A percentile compares a stretch with the other conserved stretches of the same genome.
Conservation (phyloP, 2,888 invertebrate species). For the Eumerus sabulonum region DNA sequence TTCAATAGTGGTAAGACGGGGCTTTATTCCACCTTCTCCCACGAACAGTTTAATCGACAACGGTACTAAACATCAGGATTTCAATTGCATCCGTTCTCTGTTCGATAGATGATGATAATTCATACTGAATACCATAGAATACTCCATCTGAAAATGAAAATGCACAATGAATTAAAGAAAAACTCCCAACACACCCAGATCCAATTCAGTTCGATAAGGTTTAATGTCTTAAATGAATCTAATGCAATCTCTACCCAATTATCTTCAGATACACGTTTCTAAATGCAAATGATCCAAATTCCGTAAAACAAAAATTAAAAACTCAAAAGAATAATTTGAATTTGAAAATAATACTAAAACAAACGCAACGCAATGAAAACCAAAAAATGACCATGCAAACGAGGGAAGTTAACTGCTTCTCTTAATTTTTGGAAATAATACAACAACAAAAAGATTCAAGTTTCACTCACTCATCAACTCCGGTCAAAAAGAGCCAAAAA, state of each 20-base stretch:
- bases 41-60: too few relatives aligned
- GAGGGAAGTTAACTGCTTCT: conserved; percentile 32
- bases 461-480: conserved; percentile 66
- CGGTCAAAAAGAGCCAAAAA: conserved; percentile 59
- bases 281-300: conserved; percentile 55
- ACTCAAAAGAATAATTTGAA: conserved; percentile 8
- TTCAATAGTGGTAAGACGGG: too few relatives aligned
- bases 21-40: too few relatives aligned
- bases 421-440: too few relatives aligned
- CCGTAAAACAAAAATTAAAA: neutral
- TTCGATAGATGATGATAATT: too few relatives aligned
- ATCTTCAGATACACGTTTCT: conserved; percentile 22
- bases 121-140: neutral
- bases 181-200: conserved; percentile 3
- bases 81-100: too few relatives aligned
- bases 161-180: conserved; percentile 39
- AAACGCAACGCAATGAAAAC: conserved; percentile 17
- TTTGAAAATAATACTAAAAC: neutral
- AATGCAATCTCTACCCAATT: conserved; percentile 25
- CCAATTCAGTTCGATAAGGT: conserved; percentile 9
- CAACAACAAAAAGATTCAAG: too few relatives aligned
- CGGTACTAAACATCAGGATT: too few relatives aligned
- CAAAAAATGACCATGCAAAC: conserved; percentile 37
- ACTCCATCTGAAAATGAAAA: conserved; percentile 64
- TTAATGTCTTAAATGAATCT: conserved; percentile 20